These are phyloP conservation scores for Pseudomugil gertrudae DNA, from an alignment of 2,797 vertebrate genomes.

Conservation along the genomic window DNA sequence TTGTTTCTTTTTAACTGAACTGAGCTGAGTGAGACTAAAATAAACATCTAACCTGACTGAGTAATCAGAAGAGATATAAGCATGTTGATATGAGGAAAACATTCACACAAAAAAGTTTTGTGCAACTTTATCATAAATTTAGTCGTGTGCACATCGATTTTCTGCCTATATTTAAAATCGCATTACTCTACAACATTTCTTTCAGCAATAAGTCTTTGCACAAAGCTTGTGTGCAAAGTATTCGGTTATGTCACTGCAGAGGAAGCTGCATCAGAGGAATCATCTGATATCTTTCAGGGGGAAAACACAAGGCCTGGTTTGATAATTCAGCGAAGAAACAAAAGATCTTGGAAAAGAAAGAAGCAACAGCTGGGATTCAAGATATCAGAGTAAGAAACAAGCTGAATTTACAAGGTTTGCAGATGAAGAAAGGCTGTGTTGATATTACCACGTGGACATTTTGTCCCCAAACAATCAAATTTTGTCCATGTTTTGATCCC, in stretches of 20 bases:
- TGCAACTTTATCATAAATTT: background rate
- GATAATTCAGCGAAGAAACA: slow-evolving; percentile 61
- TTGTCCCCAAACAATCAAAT: slow-evolving; percentile 70
- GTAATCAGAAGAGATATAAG: background rate
- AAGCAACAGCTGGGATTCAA: slow-evolving; percentile 31
- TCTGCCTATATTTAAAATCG: slow-evolving; percentile 12
- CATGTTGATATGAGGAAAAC: background rate
- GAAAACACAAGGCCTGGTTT: slow-evolving; percentile 37
- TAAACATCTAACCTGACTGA: no score
- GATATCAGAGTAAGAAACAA: slow-evolving; percentile 42
- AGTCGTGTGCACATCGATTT: background rate
- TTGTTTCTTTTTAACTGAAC: no score
- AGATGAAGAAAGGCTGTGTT: slow-evolving; percentile 49
- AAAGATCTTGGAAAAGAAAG: slow-evolving; percentile 51
- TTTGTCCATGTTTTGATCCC: slow-evolving; percentile 61
- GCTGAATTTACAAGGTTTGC: slow-evolving; percentile 37
- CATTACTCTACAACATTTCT: no score
- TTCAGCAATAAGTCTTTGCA: no score
- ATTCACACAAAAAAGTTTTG: background rate
- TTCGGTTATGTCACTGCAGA: no score
- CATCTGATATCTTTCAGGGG: slow-evolving; percentile 44
- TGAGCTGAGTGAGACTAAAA: no score
- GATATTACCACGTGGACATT: slow-evolving; percentile 57
- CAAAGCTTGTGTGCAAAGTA: no score
- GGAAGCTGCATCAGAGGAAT: slow-evolving; percentile 50